Conservation (phyloP, 1,140 invertebrate genomes). For the Zaprionus kolodkinae region DNA sequence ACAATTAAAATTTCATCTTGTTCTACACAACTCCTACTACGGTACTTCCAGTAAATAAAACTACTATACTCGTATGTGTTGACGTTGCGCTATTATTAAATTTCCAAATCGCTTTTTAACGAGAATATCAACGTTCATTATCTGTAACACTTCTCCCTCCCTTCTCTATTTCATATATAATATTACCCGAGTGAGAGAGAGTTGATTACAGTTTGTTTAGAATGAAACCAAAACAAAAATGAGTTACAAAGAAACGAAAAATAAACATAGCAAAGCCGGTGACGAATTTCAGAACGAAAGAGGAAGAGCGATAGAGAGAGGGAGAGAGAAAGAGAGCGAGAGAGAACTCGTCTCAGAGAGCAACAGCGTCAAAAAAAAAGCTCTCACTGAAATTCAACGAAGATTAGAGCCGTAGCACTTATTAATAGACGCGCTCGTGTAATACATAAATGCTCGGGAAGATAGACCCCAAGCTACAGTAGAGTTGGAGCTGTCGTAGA, state of each 20-base stretch:
- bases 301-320: neutral
- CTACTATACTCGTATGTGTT: no score
- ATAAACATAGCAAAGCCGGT: constrained; percentile 21
- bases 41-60: neutral
- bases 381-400: constrained; percentile 41
- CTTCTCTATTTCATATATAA: neutral
- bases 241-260: neutral
- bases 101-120: neutral
- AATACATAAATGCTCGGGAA: constrained; percentile 46
- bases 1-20: neutral
- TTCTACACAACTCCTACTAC: neutral
- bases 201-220: constrained; percentile 28
- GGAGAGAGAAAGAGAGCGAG: constrained; percentile 2
- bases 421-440: constrained; percentile 11
- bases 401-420: constrained; percentile 3
- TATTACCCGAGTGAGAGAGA: neutral
- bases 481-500: constrained; percentile 24
- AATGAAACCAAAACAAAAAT: constrained; percentile 42
- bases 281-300: neutral
- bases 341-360: constrained; percentile 7
- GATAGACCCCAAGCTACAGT: constrained; percentile 25
- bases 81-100: neutral
- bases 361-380: constrained; percentile 1
- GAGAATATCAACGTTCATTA: neutral
- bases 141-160: neutral